These are phyloP conservation scores for Notodonta dromedarius DNA, from an alignment of 2,888 invertebrate genomes.

Conservation along the genomic window DNA sequence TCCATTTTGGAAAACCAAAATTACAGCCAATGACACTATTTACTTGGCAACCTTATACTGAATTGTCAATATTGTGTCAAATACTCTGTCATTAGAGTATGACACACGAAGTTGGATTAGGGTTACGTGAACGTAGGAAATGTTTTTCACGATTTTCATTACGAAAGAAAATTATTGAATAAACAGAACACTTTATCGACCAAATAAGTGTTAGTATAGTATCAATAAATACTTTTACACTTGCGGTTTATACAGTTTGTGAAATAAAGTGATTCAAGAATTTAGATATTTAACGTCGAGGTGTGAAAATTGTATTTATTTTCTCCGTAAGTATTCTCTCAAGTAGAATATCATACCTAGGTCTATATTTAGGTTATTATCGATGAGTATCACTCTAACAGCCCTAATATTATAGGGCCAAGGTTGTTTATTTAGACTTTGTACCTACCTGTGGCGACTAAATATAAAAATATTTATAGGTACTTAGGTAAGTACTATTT, in stretches of 20 bases:
- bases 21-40: too few species aligned
- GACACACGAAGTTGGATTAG: constrained; percentile 22
- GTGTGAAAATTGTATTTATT: background rate
- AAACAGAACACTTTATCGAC: constrained; percentile 15
- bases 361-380: constrained; percentile 31
- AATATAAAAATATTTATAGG: background rate
- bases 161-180: constrained; percentile 35
- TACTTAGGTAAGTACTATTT: too few species aligned
- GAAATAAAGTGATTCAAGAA: background rate
- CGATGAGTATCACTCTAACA: constrained; percentile 21
- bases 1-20: too few species aligned
- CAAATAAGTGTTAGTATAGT: background rate
- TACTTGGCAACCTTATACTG: background rate
- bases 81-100: constrained; percentile 11
- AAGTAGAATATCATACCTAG: constrained; percentile 15
- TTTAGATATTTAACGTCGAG: background rate
- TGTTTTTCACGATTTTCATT: constrained; percentile 33
- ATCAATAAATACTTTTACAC: background rate
- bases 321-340: constrained; percentile 23
- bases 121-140: constrained; percentile 20
- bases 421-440: constrained; percentile 40
- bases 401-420: constrained; percentile 31
- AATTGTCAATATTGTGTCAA: constrained; percentile 7
- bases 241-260: background rate
- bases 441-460: constrained; percentile 16